Percentiles rank a stretch among this genome's conserved stretches.
Evolutionary conservation across 2,113 vertebrate species (phyloP).

Genomic region (Xiphophorus maculatus): DNA sequence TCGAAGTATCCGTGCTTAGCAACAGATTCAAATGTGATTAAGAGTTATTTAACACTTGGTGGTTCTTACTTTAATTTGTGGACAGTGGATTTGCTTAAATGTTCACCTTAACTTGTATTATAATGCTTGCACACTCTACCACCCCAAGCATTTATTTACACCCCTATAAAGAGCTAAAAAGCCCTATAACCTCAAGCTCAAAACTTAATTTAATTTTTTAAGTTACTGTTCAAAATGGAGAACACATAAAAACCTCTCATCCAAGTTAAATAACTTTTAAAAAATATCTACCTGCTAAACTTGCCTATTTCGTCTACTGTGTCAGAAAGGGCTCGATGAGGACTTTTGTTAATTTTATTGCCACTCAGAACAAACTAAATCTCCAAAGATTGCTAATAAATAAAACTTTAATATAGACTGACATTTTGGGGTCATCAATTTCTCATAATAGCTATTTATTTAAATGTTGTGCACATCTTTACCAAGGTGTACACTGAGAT

Average conservation of each 20-base stretch:
- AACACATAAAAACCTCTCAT: too few relatives aligned
- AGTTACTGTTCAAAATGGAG: too few relatives aligned
- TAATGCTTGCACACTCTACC: neutral
- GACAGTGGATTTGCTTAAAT: neutral
- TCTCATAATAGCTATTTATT: neutral
- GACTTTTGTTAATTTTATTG: neutral
- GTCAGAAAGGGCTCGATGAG: neutral
- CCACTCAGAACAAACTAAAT: neutral
- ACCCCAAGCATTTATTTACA: too few relatives aligned
- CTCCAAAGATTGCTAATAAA: neutral
- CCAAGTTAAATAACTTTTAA: too few relatives aligned
- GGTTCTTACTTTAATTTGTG: neutral
- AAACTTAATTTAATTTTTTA: too few relatives aligned
- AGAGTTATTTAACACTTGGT: neutral
- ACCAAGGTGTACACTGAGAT: neutral
- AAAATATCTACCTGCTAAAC: too few relatives aligned
- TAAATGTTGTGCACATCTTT: neutral
- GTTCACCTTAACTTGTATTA: neutral
- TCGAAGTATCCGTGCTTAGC: neutral
- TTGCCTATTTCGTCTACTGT: neutral
- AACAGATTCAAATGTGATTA: conserved; percentile 12
- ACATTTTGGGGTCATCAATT: neutral
- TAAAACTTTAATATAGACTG: neutral
- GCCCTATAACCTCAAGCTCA: too few relatives aligned
- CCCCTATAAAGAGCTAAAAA: too few relatives aligned